phyloP scores from a whole-genome alignment of 2,113 vertebrate species.

The Pycnonotus jocosus region DNA sequence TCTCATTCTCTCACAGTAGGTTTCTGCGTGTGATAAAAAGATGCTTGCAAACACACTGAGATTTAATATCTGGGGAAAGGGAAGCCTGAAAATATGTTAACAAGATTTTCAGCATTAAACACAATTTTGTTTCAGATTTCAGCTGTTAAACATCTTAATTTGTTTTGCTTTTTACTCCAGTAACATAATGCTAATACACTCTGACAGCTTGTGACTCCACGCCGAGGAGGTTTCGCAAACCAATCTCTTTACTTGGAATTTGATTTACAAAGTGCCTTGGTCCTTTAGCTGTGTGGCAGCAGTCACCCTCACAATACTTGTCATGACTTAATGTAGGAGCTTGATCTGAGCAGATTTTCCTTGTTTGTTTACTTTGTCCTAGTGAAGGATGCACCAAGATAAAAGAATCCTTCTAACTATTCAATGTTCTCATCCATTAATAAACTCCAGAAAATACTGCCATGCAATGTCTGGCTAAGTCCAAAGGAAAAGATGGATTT shows the following conservation, averaged over 20 bases:
- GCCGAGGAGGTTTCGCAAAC: constrained; percentile 57
- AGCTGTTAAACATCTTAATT: constrained; percentile 76
- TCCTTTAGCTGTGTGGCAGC: constrained; percentile 61
- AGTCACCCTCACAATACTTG: constrained; percentile 39
- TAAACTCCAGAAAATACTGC: background rate
- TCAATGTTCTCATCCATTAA: background rate
- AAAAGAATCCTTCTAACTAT: constrained; percentile 42
- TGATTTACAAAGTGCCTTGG: constrained; percentile 72
- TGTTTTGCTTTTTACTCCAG: constrained; percentile 71
- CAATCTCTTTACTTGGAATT: constrained; percentile 70
- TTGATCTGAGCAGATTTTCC: background rate
- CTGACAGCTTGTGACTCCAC: constrained; percentile 62
- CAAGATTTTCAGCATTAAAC: constrained; percentile 74
- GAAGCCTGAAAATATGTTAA: constrained; percentile 69
- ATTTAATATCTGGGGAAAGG: constrained; percentile 54
- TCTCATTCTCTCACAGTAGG: background rate
- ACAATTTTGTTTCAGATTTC: constrained; percentile 72
- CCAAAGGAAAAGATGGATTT: background rate
- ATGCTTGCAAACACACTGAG: constrained; percentile 43
- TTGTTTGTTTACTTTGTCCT: constrained; percentile 31
- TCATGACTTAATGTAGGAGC: constrained; percentile 35
- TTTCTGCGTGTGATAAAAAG: constrained; percentile 33
- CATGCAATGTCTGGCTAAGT: background rate
- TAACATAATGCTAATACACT: constrained; percentile 68
- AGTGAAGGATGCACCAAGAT: background rate